phyloP scores from a whole-genome alignment of 2,888 invertebrate species.

The Amiota communis region DNA sequence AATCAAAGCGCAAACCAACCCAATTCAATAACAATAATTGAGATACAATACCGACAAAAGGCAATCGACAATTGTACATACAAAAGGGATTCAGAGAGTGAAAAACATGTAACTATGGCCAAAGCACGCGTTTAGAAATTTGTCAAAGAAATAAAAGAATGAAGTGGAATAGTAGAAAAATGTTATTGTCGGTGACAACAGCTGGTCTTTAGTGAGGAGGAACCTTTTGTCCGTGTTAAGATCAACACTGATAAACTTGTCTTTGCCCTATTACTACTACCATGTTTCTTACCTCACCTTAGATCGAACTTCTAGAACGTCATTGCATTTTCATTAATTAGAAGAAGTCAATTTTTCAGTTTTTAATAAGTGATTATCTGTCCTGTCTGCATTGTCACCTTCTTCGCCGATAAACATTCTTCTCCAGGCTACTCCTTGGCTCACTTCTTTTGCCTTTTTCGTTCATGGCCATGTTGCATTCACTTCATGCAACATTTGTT shows the following conservation, averaged over 20 bases:
- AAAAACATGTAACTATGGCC: constrained; percentile 39
- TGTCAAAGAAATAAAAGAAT: neutral
- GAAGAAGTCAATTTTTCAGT: constrained; percentile 34
- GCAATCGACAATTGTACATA: neutral
- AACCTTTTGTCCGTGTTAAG: constrained; percentile 33
- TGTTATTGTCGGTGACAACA: constrained; percentile 12
- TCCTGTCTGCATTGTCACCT: constrained; percentile 14
- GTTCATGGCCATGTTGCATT: no score
- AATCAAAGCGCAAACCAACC: constrained; percentile 51
- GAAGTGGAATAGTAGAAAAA: neutral
- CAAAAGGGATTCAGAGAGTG: neutral
- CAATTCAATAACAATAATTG: constrained; percentile 63
- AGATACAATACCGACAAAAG: constrained; percentile 49
- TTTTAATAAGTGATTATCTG: neutral
- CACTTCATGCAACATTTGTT: constrained; percentile 16
- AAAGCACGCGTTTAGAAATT: constrained; percentile 18
- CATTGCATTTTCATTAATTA: constrained; percentile 66
- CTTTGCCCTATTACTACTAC: no score
- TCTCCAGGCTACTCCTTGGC: neutral
- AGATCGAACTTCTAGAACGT: constrained; percentile 34
- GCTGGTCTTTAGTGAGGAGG: constrained; percentile 20
- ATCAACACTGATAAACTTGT: constrained; percentile 35
- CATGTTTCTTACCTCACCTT: no score
- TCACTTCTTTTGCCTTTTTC: no score
- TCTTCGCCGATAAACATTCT: neutral